These are phyloP conservation scores for Adrianichthys oophorus DNA, from an alignment of 2,797 vertebrate species.

Conservation along the genomic window DNA sequence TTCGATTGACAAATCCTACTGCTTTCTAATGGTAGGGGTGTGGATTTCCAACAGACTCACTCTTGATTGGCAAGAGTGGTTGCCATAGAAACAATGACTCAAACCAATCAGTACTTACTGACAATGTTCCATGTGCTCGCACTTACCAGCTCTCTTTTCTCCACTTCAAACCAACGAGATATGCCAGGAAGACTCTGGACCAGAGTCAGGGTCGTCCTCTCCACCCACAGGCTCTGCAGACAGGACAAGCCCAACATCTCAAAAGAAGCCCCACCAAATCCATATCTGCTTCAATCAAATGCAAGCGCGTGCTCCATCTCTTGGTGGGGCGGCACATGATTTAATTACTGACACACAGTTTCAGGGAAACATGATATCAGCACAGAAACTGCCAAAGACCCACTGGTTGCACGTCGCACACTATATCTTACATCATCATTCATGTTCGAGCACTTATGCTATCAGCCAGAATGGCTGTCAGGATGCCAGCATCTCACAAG, in stretches of 20 bases:
- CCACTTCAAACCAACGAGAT: constrained; percentile 99
- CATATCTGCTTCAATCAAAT: constrained; percentile 1
- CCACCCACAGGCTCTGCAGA: constrained; percentile 94
- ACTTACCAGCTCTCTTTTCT: constrained; percentile 96
- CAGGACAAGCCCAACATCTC: constrained; percentile 15
- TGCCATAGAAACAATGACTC: too few species aligned
- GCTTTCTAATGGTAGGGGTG: too few species aligned
- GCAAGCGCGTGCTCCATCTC: constrained; percentile 13
- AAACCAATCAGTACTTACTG: too few species aligned
- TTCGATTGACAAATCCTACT: too few species aligned
- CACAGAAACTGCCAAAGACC: constrained; percentile 33
- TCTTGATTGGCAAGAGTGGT: too few species aligned
- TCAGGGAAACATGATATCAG: constrained; percentile 27
- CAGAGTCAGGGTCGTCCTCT: constrained; percentile 93
- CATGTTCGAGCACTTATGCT: constrained; percentile 45
- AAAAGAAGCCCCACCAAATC: neutral
- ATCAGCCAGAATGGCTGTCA: constrained; percentile 49
- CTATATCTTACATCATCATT: constrained; percentile 48
- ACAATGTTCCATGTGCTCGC: constrained; percentile 4
- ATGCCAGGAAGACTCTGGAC: constrained; percentile 98
- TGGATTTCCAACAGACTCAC: too few species aligned
- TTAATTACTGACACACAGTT: constrained; percentile 23
- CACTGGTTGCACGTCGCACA: constrained; percentile 29
- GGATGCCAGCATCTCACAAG: constrained; percentile 53
- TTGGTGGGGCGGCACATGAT: constrained; percentile 7